phyloP scores from a whole-genome alignment of 2,113 vertebrate species.

The Patagioenas fasciata region DNA sequence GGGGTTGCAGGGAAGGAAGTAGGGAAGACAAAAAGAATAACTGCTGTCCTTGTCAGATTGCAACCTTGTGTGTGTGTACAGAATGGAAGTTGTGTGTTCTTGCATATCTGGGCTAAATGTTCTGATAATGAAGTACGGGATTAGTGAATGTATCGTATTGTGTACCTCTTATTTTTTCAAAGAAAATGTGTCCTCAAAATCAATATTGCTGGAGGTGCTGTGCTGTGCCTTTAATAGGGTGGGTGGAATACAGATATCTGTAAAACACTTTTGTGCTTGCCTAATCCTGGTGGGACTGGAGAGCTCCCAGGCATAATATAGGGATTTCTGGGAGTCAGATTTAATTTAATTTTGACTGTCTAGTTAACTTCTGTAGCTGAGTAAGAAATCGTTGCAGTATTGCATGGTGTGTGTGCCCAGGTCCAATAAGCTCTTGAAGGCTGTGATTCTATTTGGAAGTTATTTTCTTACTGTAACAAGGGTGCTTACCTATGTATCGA shows the following conservation, averaged over 20 bases:
- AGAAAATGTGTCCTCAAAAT: neutral
- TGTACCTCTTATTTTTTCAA: neutral
- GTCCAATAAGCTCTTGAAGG: neutral
- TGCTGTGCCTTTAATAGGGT: neutral
- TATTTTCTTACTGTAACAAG: neutral
- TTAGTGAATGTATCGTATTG: fast-evolving
- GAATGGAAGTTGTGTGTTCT: neutral
- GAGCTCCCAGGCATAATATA: neutral
- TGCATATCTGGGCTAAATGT: neutral
- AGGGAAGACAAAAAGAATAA: neutral
- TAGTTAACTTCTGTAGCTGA: neutral
- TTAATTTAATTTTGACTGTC: neutral
- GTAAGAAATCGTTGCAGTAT: neutral
- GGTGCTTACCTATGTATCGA: neutral
- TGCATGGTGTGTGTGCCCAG: fast-evolving
- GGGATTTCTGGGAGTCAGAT: neutral
- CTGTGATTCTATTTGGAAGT: neutral
- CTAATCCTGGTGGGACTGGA: neutral
- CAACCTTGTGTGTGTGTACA: neutral
- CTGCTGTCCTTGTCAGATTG: neutral
- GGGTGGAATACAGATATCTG: neutral
- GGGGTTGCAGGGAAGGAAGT: too few relatives aligned
- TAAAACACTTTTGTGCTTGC: neutral
- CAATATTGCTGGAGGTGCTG: neutral
- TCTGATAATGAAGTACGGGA: neutral